Base-by-base conservation (phyloP, 2,797 vertebrate genomes). In the Pangasius sanitwongsei region DNA sequence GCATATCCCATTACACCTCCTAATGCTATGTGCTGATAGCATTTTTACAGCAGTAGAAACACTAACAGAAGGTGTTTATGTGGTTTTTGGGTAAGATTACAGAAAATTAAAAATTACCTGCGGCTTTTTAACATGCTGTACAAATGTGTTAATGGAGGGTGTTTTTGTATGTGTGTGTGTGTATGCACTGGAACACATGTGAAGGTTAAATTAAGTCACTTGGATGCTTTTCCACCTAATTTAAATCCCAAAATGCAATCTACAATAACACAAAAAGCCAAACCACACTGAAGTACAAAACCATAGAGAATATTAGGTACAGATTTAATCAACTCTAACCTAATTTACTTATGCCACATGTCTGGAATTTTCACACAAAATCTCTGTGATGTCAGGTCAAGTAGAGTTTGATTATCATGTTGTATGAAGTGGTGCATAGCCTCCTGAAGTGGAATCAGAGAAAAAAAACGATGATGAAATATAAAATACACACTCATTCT, bases 351-450 rank as follows among this genome's bases (percentile, higher is more conserved):
- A 20, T 12, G 16, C 53, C 53, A 28, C 50, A 53, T 25, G 16
- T 57, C 53, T 81, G 53, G 31, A 18, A 81, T 81, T 81, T 81
- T 57, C n/a, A 57, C 53, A 34, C 78, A 80, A 57, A 57, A 34
- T 31, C 31, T 55, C 77, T 77, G 28, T 48, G 34, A 44, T 55
- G 28, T 7, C 57, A 28, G 57, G 23, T 61, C 20, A 82, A 82
- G 80, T 37, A 82, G 34, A 25, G 80, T 83, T 41, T 83, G 37
- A 44, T 63, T 44, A 25, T 61, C 23, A 83, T 83, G 37, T 23
- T 3, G 25, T 83, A 61, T 7, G 16, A 82, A 61, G 31, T 59
- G n/a, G n/a, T 81, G 18, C 31, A 25, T 8, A 61, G 41, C 8
- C 9, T 34, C 53, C 37, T 23, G 2, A 15, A 61, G 20, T 82